phyloP scores from a whole-genome alignment of 2,113 vertebrate species.

The Talpa occidentalis region DNA sequence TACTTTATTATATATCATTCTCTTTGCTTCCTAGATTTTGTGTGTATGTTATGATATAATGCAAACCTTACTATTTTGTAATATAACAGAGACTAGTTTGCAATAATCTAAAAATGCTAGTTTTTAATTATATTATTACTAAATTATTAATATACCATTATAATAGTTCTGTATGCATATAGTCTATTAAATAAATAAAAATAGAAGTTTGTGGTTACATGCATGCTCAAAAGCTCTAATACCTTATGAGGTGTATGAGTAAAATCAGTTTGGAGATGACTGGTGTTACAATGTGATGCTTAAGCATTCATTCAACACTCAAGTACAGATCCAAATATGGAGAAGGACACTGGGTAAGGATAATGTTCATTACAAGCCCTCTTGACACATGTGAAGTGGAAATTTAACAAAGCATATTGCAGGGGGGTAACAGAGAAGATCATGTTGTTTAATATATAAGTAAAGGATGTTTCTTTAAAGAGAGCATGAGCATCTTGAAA shows the following conservation, averaged over 20 bases:
- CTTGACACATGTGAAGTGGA: not conserved
- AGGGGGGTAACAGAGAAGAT: not conserved
- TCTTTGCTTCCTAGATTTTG: constrained; percentile 25
- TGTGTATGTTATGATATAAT: not conserved
- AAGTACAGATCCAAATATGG: not conserved
- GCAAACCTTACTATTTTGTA: not conserved
- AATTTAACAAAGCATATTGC: not conserved
- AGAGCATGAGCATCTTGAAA: not conserved
- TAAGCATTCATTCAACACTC: constrained; percentile 25
- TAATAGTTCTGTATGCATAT: not conserved
- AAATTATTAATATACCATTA: not conserved
- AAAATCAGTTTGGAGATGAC: not conserved
- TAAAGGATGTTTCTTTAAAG: not conserved
- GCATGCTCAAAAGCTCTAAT: not conserved
- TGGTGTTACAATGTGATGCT: not conserved
- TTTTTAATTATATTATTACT: not conserved
- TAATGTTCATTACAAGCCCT: not conserved
- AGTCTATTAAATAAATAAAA: constrained; percentile 5
- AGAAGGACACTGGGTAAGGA: not conserved
- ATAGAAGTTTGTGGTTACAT: not conserved
- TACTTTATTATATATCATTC: not conserved
- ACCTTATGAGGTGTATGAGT: not conserved
- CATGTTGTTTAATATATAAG: not conserved
- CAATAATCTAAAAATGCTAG: not conserved
- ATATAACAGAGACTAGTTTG: not conserved